A percentile compares a stretch with the other conserved stretches of the same genome.
Conservation (phyloP, 2,113 vertebrate genomes). For the Sardina pilchardus region DNA sequence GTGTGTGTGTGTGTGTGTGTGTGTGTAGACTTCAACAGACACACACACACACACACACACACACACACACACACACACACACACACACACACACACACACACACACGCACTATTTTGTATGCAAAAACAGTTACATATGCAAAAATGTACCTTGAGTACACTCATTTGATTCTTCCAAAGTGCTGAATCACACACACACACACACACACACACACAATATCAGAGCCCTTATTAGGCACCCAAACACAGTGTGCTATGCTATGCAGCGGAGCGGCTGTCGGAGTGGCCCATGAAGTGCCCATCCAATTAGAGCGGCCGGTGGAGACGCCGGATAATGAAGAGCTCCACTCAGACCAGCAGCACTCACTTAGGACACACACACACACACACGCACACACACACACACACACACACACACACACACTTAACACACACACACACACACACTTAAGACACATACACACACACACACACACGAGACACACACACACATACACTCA, state of each 20-base stretch:
- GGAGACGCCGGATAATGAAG: background rate
- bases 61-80: background rate
- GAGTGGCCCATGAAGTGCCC: background rate
- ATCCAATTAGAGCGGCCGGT: background rate
- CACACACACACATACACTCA: background rate
- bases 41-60: background rate
- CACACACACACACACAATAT: background rate
- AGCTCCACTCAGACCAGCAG: no score
- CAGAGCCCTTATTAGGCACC: no score
- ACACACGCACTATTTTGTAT: background rate
- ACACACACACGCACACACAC: background rate
- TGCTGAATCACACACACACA: background rate
- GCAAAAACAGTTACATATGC: no score
- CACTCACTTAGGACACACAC: no score
- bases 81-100: background rate
- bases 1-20: no score
- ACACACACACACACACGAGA: background rate
- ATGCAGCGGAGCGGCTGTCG: no score
- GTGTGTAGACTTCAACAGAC: background rate
- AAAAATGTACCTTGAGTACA: no score
- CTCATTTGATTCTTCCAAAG: no score
- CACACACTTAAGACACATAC: background rate
- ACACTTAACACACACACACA: background rate
- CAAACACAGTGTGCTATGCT: background rate
- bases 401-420: background rate